These are phyloP conservation scores for Trypoxylus dichotomus DNA, from an alignment of 1,140 invertebrate genomes.

Conservation along the genomic window DNA sequence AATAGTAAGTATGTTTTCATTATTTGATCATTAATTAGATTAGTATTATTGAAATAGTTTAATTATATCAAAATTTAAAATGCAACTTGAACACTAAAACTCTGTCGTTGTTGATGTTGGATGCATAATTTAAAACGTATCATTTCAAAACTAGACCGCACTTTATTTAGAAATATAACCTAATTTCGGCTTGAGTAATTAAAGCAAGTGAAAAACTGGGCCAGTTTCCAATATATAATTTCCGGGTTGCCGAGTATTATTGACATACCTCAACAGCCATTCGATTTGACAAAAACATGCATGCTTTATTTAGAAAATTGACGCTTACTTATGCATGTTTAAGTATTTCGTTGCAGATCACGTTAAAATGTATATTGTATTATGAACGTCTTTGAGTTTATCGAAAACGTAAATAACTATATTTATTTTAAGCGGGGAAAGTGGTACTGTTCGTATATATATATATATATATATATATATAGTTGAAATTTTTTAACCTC, in stretches of 20 bases:
- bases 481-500: no score
- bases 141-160: neutral
- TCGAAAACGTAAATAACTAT: neutral
- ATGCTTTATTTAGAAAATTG: neutral
- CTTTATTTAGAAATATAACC: conserved; percentile 14
- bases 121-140: neutral
- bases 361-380: neutral
- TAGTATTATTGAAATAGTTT: no score
- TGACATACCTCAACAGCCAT: neutral
- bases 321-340: neutral
- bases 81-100: neutral
- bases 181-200: conserved; percentile 1
- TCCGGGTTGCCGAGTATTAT: neutral
- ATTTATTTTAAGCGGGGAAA: no score
- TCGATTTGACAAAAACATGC: neutral
- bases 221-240: neutral
- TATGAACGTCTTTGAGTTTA: neutral
- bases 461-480: no score
- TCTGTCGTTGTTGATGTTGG: no score
- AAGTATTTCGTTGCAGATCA: neutral
- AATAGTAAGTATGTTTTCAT: no score
- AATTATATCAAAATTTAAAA: neutral
- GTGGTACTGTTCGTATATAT: no score
- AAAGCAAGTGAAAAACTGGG: conserved; percentile 13
- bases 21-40: no score